Base-by-base conservation (phyloP, 1,140 invertebrate genomes). In the Saccostrea cuccullata region DNA sequence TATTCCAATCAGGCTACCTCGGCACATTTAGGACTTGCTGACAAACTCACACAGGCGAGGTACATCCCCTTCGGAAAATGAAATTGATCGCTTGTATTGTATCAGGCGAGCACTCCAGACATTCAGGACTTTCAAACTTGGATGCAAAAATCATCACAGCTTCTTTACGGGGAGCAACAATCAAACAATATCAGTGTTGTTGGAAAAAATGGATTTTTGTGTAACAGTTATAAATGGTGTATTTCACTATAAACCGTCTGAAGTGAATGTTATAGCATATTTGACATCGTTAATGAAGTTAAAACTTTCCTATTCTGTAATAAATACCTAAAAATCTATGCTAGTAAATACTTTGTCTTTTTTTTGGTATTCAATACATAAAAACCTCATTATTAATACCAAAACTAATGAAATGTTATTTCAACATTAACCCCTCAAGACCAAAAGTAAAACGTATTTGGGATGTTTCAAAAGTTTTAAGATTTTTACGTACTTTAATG, bases 321-420 rank as follows among this genome's bases (percentile, higher is more conserved):
- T 90, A 20, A 89, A 89, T 87, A 40, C 86, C 40, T 64, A 88
- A 56, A 88, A 88, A 82, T 64, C 55, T 82, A 86, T 86, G 64
- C 40, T 89, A 11, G 9, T 77, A 30, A 77, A 88, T 40, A 87
- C 86, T 20, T 84, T 90, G 13, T 2, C 56, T 36, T 56, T n/a
- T 87, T 60, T 58, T 87, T 36, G 87, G 82, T 17, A 84, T 47
- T 47, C n/a, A 20, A 83, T 82, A 67, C 47, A 82, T 67, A 60
- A 20, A n/a, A 12, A 82, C 82, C 36, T n/a, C 23, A 56, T n/a
- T 82, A 23, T 20, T 91, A n/a, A 82, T 91, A 73, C 8, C 36
- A 13, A 82, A 87, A 60, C 89, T 91, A n/a, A 56, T 91, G 60
- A 90, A 86, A 88, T 87, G 88, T n/a, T 55, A 86, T 70, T 91